A percentile compares a stretch with the other conserved stretches of the same genome.
phyloP scores from a whole-genome alignment of 1,140 invertebrate genomes.

The Neodiprion pinetum region DNA sequence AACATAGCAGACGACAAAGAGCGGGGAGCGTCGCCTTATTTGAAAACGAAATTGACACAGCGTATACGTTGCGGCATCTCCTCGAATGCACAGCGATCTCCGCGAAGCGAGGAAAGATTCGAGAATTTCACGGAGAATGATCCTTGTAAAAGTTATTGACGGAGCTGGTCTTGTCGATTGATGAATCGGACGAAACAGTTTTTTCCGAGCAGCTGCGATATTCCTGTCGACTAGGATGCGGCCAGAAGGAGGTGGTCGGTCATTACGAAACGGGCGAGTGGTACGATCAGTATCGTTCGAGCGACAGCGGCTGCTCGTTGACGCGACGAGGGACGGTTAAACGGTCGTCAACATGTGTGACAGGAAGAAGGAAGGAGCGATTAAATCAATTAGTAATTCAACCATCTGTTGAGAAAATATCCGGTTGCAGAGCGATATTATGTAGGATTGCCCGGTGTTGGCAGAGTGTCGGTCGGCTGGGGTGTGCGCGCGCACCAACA shows the following conservation, averaged over 20 bases:
- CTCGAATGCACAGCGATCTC: too few relatives aligned
- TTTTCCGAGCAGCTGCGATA: too few relatives aligned
- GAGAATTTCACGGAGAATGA: too few relatives aligned
- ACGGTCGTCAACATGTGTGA: not conserved
- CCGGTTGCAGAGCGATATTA: constrained; percentile 30
- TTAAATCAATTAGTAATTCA: constrained; percentile 47
- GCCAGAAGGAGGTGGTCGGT: too few relatives aligned
- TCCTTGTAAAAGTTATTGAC: too few relatives aligned
- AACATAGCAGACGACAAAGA: not conserved
- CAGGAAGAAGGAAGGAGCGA: constrained; percentile 35
- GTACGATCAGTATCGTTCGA: too few relatives aligned
- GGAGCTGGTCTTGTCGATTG: too few relatives aligned
- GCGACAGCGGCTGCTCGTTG: not conserved
- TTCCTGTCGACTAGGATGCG: too few relatives aligned
- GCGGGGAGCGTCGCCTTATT: not conserved
- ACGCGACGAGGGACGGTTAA: constrained; percentile 1
- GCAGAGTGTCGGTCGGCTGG: not conserved
- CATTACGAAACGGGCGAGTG: too few relatives aligned
- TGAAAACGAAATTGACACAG: not conserved
- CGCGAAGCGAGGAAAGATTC: too few relatives aligned
- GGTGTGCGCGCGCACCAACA: constrained; percentile 45
- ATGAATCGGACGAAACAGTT: too few relatives aligned
- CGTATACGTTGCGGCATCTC: too few relatives aligned
- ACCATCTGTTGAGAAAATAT: constrained; percentile 46
- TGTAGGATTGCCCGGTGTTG: not conserved